phyloP scores from a whole-genome alignment of 37 sponge, comb jelly and placozoan genomes.

The Ianthella basta region DNA sequence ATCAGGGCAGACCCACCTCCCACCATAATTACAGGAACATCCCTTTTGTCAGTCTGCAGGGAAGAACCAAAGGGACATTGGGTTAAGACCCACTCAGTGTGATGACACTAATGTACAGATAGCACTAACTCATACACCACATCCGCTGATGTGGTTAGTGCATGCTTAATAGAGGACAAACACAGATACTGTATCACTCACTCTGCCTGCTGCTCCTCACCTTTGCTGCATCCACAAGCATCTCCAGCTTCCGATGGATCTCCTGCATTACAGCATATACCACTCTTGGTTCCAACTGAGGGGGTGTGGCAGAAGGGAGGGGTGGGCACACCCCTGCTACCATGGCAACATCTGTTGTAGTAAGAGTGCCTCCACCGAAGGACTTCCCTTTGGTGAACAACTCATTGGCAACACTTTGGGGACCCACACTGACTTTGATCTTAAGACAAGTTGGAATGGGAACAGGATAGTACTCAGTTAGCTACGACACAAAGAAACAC shows the following conservation, averaged over 20 bases:
- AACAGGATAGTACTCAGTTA: no score
- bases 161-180: no score
- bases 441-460: not conserved
- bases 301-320: conserved; percentile 30
- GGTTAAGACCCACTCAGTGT: no score
- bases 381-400: conserved; percentile 52
- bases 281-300: conserved; percentile 23
- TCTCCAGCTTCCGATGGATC: conserved; percentile 62
- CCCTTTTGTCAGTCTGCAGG: conserved; percentile 58
- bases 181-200: no score
- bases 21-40: conserved; percentile 77
- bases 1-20: conserved; percentile 84
- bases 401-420: conserved; percentile 66
- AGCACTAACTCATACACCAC: no score
- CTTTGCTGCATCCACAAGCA: conserved; percentile 73
- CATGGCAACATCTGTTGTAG: conserved; percentile 84
- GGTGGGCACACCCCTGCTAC: conserved; percentile 66
- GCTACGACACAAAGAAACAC: no score
- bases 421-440: conserved; percentile 57
- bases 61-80: not conserved
- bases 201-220: no score
- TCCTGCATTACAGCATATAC: conserved; percentile 55
- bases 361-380: conserved; percentile 75
- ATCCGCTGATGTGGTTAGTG: no score
- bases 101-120: no score